phyloP scores from a whole-genome alignment of 2,888 invertebrate genomes.

The Nymphalis urticae region DNA sequence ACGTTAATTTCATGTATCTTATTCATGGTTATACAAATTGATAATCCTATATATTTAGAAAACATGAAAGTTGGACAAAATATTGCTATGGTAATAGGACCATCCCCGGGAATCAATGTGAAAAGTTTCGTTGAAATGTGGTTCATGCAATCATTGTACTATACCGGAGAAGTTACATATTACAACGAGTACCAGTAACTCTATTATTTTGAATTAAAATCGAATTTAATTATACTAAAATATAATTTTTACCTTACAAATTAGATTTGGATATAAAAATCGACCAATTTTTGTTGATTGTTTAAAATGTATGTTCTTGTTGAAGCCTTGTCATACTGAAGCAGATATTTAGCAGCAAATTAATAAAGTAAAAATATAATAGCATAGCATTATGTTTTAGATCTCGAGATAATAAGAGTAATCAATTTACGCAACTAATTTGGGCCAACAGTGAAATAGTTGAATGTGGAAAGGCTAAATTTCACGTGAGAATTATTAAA shows the following conservation, averaged over 20 bases:
- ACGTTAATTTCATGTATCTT: background rate
- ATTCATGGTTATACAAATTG: background rate
- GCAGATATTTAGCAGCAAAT: too few species aligned
- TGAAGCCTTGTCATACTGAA: too few species aligned
- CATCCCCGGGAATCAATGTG: conserved; percentile 55
- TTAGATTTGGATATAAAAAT: too few species aligned
- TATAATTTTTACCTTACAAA: too few species aligned
- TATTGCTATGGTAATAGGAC: conserved; percentile 60
- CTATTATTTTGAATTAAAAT: background rate
- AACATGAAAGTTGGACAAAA: conserved; percentile 61
- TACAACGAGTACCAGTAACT: conserved; percentile 60
- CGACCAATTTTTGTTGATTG: too few species aligned
- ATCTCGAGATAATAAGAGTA: conserved; percentile 28
- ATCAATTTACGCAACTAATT: conserved; percentile 69
- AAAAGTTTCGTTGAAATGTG: conserved; percentile 68
- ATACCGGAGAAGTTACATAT: conserved; percentile 59
- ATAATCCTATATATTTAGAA: conserved; percentile 44
- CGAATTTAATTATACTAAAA: background rate
- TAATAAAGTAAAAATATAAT: background rate
- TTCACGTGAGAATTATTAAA: conserved; percentile 56
- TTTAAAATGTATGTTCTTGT: too few species aligned
- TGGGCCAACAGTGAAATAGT: conserved; percentile 69
- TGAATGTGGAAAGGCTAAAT: conserved; percentile 70
- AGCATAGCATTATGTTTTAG: conserved; percentile 20
- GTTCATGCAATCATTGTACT: conserved; percentile 64